These are phyloP conservation scores for Avahi laniger DNA, from an alignment of 2,797 vertebrate genomes.

Conservation along the genomic window DNA sequence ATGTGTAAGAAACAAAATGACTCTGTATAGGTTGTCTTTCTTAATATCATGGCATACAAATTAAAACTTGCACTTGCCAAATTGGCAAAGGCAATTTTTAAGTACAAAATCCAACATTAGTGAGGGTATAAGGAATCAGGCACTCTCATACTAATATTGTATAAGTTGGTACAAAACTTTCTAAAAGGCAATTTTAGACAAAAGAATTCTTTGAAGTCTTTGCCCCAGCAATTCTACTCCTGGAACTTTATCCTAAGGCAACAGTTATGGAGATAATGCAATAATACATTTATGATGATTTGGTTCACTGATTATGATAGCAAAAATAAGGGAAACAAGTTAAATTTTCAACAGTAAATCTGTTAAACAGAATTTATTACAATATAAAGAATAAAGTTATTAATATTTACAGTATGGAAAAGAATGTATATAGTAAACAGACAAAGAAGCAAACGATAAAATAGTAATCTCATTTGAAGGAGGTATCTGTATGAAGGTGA, in stretches of 20 bases:
- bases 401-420: neutral
- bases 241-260: slow-evolving; percentile 19
- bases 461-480: neutral
- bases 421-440: neutral
- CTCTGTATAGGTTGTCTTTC: neutral
- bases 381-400: neutral
- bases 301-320: neutral
- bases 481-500: neutral
- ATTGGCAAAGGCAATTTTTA: neutral
- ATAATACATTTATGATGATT: neutral
- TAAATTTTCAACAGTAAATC: slow-evolving; percentile 16
- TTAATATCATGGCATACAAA: neutral
- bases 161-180: neutral
- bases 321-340: neutral
- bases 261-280: neutral
- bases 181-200: neutral
- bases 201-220: neutral
- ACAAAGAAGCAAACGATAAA: slow-evolving; percentile 22
- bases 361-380: slow-evolving; percentile 27
- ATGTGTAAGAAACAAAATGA: neutral
- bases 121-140: neutral
- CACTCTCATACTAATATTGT: neutral
- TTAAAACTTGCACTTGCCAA: slow-evolving; percentile 22
- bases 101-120: neutral
- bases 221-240: neutral